Evolutionary conservation across 2,797 vertebrate species (phyloP).

Genomic region (Mallotus villosus): DNA sequence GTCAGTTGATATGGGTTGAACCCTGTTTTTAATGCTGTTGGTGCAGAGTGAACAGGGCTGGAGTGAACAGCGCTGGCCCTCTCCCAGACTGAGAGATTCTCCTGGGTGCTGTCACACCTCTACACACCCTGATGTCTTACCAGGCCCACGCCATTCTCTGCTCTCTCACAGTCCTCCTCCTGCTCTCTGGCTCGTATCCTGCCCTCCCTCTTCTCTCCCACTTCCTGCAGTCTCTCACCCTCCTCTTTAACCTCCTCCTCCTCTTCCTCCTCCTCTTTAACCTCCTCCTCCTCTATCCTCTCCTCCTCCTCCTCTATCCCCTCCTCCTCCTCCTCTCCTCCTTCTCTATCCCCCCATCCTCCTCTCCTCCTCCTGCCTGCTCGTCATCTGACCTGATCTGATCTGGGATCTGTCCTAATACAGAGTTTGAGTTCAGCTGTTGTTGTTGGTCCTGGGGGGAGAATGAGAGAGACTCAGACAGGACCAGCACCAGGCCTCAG

Average conservation of each 20-base stretch:
- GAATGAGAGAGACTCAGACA: constrained; percentile 54
- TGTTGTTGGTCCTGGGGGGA: constrained; percentile 55
- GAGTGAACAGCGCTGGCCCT: too few relatives aligned
- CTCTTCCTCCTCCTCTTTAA: background rate
- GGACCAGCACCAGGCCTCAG: constrained; percentile 11
- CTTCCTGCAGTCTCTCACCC: background rate
- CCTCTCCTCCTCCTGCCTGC: background rate
- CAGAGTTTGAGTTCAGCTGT: constrained; percentile 36
- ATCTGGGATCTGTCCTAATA: constrained; percentile 62
- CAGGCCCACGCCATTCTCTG: constrained; percentile 58
- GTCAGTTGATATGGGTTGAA: too few relatives aligned
- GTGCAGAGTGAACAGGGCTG: too few relatives aligned
- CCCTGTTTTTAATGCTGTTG: too few relatives aligned
- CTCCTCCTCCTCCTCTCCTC: constrained; percentile 26
- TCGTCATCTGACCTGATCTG: constrained; percentile 31
- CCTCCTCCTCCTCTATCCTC: background rate
- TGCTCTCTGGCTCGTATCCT: constrained; percentile 39
- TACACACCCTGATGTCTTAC: constrained; percentile 52
- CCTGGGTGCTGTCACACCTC: constrained; percentile 55
- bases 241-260: constrained; percentile 42
- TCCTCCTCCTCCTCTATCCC: constrained; percentile 36
- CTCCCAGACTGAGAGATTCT: constrained; percentile 57
- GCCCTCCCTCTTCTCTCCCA: constrained; percentile 36
- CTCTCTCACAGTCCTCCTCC: constrained; percentile 64
- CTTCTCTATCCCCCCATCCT: background rate